Base-by-base conservation (phyloP, 2,888 invertebrate species). In the Eupithecia pulchellata region DNA sequence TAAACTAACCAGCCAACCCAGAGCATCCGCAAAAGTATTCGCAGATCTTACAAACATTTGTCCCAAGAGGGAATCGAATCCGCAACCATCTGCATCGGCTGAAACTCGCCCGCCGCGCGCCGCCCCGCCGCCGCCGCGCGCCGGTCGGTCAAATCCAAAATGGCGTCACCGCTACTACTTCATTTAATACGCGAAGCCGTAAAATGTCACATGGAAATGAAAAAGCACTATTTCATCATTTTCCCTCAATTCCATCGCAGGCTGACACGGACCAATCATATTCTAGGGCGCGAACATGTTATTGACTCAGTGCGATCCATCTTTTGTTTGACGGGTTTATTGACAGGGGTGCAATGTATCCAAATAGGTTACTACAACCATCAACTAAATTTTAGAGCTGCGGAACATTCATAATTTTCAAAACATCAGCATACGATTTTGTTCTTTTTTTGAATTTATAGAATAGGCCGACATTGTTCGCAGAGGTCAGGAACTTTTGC, bases 231-330 rank as follows among this genome's bases (percentile, higher is more conserved):
- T 68, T 63, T 39, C 36, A 64, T 47, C 29, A 62, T 65, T 65
- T 62, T 68, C 32, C 57, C 61, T 63, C 57, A 20, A 42, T 65
- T 71, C 55, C 64, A 61, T 64, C 36, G 39, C 52, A 63, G 13
- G 64, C 13, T n/a, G 66, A 72, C 77, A 73, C 66, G 74, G 36
- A 30, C 69, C 77, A 77, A 77, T 75, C 75, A 74, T 68, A 65
- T 64, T 39, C 72, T 72, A 68, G 68, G 0, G 25, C 52, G 20
- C 52, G 25, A 25, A 60, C 58, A 58, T 58, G 58, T 68, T 75
- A 75, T 77, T 72, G 74, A 65, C 68, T 74, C 72, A 69, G 61
- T 25, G 27, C 68, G 64, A 72, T 75, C 74, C 73, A 77, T 75
- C 77, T 75, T 75, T 75, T 70, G 68, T 77, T 68, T 39, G 68